A percentile compares a stretch with the other conserved stretches of the same genome.
Conservation (phyloP, 2,888 invertebrate species). For the Drosophila acutilabella region DNA sequence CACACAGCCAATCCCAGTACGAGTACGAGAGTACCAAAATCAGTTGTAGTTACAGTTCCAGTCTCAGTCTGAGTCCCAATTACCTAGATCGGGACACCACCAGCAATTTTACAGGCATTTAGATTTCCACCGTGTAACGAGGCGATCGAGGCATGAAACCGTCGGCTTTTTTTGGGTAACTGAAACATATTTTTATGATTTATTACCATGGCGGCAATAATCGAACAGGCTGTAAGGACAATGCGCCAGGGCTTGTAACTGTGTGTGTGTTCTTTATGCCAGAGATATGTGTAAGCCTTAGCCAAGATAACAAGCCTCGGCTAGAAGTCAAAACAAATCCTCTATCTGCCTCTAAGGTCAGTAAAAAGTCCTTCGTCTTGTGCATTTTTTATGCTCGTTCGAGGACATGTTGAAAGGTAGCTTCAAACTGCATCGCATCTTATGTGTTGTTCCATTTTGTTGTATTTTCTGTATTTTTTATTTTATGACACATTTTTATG, state of each 20-base stretch:
- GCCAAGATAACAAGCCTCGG: constrained; percentile 67
- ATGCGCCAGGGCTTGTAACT: constrained; percentile 34
- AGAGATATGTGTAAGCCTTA: constrained; percentile 33
- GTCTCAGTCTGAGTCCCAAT: constrained; percentile 10
- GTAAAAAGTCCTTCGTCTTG: constrained; percentile 58
- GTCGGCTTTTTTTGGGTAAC: constrained; percentile 53
- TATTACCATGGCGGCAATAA: constrained; percentile 82
- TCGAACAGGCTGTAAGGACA: constrained; percentile 66
- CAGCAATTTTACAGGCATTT: constrained; percentile 74
- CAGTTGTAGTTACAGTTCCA: constrained; percentile 14
- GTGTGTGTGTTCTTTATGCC: constrained; percentile 60
- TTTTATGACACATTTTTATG: constrained; percentile 82
- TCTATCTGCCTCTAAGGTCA: constrained; percentile 30
- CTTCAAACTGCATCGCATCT: constrained; percentile 32
- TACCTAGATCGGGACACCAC: constrained; percentile 46
- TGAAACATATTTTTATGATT: constrained; percentile 84
- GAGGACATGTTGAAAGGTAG: constrained; percentile 78
- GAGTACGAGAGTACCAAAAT: constrained; percentile 7
- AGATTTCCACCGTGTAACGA: constrained; percentile 80
- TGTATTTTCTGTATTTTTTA: constrained; percentile 68
- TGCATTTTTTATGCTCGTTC: constrained; percentile 64
- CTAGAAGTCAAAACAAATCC: constrained; percentile 77
- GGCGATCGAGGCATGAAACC: constrained; percentile 48
- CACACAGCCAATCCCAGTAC: constrained; percentile 41
- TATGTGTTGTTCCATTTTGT: constrained; percentile 57